Conservation (phyloP, 92 coral and sea anemone genomes). For the Heliopora coerulea region DNA sequence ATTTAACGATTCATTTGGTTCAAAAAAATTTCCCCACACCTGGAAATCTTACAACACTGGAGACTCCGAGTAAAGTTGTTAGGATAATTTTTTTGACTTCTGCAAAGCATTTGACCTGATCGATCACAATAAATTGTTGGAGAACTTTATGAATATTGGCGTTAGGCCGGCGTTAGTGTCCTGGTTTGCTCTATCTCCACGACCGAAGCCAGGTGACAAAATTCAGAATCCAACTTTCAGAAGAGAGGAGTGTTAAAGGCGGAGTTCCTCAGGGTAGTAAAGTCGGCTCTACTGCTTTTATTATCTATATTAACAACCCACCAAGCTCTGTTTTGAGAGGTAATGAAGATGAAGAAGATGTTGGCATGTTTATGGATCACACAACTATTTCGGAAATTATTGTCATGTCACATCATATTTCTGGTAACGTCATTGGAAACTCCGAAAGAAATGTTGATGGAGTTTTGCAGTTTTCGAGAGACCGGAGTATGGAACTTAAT, state of each 20-base stretch:
- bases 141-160: background rate
- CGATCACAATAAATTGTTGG: background rate
- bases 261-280: slow-evolving; percentile 8
- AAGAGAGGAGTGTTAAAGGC: background rate
- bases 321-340: background rate
- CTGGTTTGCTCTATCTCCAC: slow-evolving; percentile 8
- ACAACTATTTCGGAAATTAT: too few relatives aligned
- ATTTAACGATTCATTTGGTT: background rate
- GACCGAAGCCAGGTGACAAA: background rate
- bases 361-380: too few relatives aligned
- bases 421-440: too few relatives aligned
- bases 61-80: background rate
- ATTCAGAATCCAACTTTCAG: background rate
- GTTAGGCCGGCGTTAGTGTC: background rate
- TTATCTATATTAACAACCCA: background rate
- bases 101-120: background rate
- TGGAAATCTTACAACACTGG: slow-evolving; percentile 11
- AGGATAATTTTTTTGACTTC: slow-evolving; percentile 3
- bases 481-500: slow-evolving; percentile 1
- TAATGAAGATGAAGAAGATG: too few relatives aligned
- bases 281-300: background rate
- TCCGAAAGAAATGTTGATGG: too few relatives aligned
- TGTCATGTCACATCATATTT: too few relatives aligned
- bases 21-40: background rate
- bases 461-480: background rate